phyloP scores from a whole-genome alignment of 2,888 invertebrate species.

The Agriopis marginaria region DNA sequence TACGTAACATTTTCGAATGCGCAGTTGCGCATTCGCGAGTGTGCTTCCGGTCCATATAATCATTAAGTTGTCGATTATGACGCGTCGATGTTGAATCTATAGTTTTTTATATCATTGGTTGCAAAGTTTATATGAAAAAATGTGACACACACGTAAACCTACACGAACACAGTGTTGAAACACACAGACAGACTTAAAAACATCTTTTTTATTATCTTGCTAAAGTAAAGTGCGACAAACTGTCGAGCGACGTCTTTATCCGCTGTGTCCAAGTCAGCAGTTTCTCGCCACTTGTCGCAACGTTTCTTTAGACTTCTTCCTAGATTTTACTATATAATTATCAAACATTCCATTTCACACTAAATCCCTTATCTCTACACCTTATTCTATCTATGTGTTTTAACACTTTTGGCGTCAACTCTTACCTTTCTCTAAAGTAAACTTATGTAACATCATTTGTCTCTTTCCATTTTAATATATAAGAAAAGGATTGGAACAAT shows the following conservation, averaged over 20 bases:
- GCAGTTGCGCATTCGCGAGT: too few relatives aligned
- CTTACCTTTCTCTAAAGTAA: not conserved
- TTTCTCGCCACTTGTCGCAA: not conserved
- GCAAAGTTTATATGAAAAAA: conserved; percentile 67
- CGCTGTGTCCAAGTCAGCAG: not conserved
- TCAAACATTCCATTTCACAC: conserved; percentile 6
- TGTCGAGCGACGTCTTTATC: not conserved
- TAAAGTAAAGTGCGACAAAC: conserved; percentile 20
- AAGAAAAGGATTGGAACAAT: not conserved
- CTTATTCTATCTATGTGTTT: conserved; percentile 31
- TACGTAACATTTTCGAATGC: too few relatives aligned
- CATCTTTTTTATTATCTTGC: conserved; percentile 1
- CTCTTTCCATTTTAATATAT: not conserved
- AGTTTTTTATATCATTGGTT: conserved; percentile 27
- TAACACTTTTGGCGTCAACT: conserved; percentile 44
- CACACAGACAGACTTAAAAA: conserved; percentile 31
- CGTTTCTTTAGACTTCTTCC: not conserved
- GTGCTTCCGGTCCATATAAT: too few relatives aligned
- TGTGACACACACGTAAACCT: conserved; percentile 58
- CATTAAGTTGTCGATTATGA: too few relatives aligned
- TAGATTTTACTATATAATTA: not conserved
- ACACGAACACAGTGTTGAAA: conserved; percentile 27
- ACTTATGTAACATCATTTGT: not conserved
- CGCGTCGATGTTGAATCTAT: too few relatives aligned
- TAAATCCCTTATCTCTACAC: conserved; percentile 12